A percentile compares a stretch with the other conserved stretches of the same genome.
phyloP scores from a whole-genome alignment of 1,140 invertebrate species.

The Chelonus insularis region DNA sequence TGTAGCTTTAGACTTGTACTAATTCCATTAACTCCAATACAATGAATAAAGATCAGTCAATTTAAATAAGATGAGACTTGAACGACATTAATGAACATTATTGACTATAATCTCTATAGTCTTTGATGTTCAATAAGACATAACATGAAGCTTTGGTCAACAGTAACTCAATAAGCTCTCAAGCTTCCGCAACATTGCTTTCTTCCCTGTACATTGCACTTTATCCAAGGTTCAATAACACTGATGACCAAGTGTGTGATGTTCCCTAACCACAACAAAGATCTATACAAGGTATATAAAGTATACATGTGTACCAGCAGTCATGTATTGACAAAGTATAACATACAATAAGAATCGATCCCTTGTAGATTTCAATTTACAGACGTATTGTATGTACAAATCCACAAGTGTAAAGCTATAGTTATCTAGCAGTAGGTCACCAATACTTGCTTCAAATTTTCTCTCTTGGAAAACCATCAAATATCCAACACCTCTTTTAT shows the following conservation, averaged over 20 bases:
- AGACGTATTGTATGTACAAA: slow-evolving; percentile 5
- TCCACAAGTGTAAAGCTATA: not conserved
- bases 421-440: slow-evolving; percentile 1
- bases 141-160: not conserved
- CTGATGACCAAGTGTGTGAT: slow-evolving; percentile 11
- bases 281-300: slow-evolving; percentile 14
- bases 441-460: not conserved
- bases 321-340: too few species aligned
- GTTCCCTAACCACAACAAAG: not conserved
- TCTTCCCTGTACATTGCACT: slow-evolving; percentile 32
- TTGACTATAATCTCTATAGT: not conserved
- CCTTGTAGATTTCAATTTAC: not conserved
- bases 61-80: not conserved
- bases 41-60: not conserved
- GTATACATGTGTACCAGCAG: not conserved
- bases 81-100: too few species aligned
- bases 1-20: too few species aligned
- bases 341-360: slow-evolving; percentile 9
- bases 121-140: slow-evolving; percentile 8
- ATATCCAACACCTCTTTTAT: slow-evolving; percentile 3
- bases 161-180: slow-evolving; percentile 26
- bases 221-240: slow-evolving; percentile 43
- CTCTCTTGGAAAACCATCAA: not conserved
- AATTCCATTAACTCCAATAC: too few species aligned
- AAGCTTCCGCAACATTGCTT: slow-evolving; percentile 23